phyloP scores from a whole-genome alignment of 2,797 vertebrate species.

The Decapterus maruadsi region DNA sequence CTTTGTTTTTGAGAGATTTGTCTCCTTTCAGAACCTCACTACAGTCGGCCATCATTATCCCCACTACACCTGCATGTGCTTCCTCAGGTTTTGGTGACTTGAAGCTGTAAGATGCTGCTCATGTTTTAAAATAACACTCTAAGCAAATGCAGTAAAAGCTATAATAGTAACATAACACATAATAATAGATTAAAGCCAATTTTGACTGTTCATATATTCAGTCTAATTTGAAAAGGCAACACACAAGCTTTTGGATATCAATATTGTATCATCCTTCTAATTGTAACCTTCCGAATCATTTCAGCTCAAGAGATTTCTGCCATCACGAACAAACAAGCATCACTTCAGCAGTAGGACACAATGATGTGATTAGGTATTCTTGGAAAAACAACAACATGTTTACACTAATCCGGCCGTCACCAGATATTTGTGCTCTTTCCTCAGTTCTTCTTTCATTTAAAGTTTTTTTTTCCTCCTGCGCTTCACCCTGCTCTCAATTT shows the following conservation, averaged over 20 bases:
- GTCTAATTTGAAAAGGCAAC: background rate
- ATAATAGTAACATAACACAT: background rate
- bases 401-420: slow-evolving; percentile 62
- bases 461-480: slow-evolving; percentile 35
- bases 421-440: slow-evolving; percentile 55
- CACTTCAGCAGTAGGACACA: slow-evolving; percentile 22
- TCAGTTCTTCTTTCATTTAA: slow-evolving; percentile 60
- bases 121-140: background rate
- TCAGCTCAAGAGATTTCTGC: slow-evolving; percentile 18
- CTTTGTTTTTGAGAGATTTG: no score
- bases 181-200: background rate
- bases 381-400: slow-evolving; percentile 38
- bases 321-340: slow-evolving; percentile 25
- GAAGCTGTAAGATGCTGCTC: no score
- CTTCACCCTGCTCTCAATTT: slow-evolving; percentile 54
- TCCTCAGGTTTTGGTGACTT: background rate
- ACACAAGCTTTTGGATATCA: background rate
- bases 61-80: no score
- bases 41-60: no score
- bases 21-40: no score
- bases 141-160: background rate
- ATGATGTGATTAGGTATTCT: slow-evolving; percentile 49
- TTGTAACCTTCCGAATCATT: background rate
- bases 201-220: background rate
- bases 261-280: background rate